Conservation (phyloP, 2,888 invertebrate genomes). For the Pterobdella sp. region DNA sequence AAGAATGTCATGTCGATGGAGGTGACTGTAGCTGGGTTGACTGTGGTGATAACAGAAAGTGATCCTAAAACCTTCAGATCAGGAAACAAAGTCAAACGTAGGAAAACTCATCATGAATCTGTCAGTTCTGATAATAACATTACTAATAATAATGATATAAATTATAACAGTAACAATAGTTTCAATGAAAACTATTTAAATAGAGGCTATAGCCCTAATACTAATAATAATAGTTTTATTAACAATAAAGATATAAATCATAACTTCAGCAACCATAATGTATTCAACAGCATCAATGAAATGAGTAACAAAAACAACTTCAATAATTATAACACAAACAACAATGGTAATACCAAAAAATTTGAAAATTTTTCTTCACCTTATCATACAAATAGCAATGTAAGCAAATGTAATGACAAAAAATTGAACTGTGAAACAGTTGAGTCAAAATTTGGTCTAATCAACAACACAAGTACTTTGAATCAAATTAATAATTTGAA, state of each 20-base stretch:
- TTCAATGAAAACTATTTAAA: not conserved
- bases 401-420: no score
- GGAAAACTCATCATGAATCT: not conserved
- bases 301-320: not conserved
- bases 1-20: conserved; percentile 85
- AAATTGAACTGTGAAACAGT: no score
- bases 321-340: not conserved
- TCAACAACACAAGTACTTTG: no score
- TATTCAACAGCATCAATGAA: not conserved
- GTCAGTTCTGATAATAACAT: not conserved
- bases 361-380: no score
- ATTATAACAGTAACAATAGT: not conserved
- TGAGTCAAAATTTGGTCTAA: no score
- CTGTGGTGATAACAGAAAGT: conserved; percentile 89
- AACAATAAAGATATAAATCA: not conserved
- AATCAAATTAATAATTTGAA: no score
- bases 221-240: not conserved
- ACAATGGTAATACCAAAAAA: not conserved
- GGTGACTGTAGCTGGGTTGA: conserved; percentile 92
- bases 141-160: not conserved
- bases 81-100: not conserved
- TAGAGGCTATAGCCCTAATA: not conserved
- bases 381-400: no score
- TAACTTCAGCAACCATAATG: not conserved
- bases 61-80: conserved; percentile 43